phyloP scores from a whole-genome alignment of 2,113 vertebrate genomes.

The Rhinoptilus africanus region DNA sequence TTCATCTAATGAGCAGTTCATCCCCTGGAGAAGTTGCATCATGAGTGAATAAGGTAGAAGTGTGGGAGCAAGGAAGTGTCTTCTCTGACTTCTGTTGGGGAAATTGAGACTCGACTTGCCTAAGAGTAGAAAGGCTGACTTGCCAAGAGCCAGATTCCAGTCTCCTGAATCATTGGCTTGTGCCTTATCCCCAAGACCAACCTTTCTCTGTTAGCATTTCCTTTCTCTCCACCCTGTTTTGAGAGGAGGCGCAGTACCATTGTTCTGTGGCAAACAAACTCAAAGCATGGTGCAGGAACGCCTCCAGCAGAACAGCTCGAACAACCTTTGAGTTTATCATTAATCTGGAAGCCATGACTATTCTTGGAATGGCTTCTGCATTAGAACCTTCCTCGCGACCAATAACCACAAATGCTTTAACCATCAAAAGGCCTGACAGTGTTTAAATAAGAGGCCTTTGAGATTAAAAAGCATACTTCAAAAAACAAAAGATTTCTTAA shows the following conservation, averaged over 20 bases:
- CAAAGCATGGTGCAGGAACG: not conserved
- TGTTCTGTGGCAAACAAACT: conserved; percentile 27
- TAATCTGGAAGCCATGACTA: not conserved
- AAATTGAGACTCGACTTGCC: conserved; percentile 24
- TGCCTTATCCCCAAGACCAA: conserved; percentile 51
- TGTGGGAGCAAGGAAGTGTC: conserved; percentile 34
- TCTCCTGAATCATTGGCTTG: conserved; percentile 31
- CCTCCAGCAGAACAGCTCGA: not conserved
- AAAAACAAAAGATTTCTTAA: not conserved
- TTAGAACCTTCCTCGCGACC: not conserved
- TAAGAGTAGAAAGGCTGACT: conserved; percentile 5
- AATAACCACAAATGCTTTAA: not conserved
- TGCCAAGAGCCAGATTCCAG: conserved; percentile 45
- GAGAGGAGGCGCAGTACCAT: conserved; percentile 1
- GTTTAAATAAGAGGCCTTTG: not conserved
- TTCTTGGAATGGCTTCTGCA: not conserved
- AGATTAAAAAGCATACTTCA: not conserved
- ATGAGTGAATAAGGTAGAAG: not conserved
- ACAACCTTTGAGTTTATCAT: not conserved
- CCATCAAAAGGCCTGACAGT: not conserved
- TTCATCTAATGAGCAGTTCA: not conserved
- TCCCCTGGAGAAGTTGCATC: conserved; percentile 8
- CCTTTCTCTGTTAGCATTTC: conserved; percentile 38
- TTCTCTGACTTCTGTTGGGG: not conserved
- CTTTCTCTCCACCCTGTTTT: conserved; percentile 57